Percentiles rank a stretch among this genome's conserved stretches.
These are phyloP conservation scores for Xerus rutilus DNA, from an alignment of 2,797 vertebrate genomes.

Conservation along the genomic window DNA sequence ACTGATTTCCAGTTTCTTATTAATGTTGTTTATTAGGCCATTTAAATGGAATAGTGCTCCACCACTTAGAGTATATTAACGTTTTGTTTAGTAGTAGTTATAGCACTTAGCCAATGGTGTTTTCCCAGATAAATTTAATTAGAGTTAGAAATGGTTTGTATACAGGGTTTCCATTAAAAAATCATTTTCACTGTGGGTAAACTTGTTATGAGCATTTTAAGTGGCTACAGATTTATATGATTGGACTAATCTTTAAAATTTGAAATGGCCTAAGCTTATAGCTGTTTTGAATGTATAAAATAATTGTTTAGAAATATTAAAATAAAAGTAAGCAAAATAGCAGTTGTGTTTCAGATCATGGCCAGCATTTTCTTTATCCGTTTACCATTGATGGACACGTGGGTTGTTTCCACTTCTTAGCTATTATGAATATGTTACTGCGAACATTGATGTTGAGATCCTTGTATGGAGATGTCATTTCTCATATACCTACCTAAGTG, in stretches of 20 bases:
- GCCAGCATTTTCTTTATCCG: background rate
- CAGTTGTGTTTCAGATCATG: background rate
- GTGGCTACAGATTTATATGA: slow-evolving; percentile 57
- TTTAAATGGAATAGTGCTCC: slow-evolving; percentile 63
- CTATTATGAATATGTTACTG: background rate
- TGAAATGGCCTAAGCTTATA: background rate
- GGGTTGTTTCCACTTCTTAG: background rate
- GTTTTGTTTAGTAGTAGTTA: slow-evolving; percentile 67
- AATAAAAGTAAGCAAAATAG: background rate
- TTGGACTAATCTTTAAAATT: slow-evolving; percentile 54
- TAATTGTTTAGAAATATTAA: background rate
- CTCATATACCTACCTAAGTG: background rate
- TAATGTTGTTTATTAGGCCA: slow-evolving; percentile 40
- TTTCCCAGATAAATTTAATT: slow-evolving; percentile 76
- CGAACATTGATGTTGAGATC: too few relatives aligned
- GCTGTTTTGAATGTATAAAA: slow-evolving; percentile 18
- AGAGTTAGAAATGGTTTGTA: slow-evolving; percentile 67
- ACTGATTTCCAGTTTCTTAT: slow-evolving; percentile 53
- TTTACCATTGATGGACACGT: background rate
- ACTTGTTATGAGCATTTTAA: slow-evolving; percentile 68
- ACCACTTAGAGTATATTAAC: slow-evolving; percentile 14
- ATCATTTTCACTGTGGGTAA: slow-evolving; percentile 69
- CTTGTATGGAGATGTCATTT: background rate
- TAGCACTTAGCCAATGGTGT: slow-evolving; percentile 46
- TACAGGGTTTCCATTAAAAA: slow-evolving; percentile 74